phyloP scores from a whole-genome alignment of 2,113 vertebrate species.

The Terrapene triunguis region DNA sequence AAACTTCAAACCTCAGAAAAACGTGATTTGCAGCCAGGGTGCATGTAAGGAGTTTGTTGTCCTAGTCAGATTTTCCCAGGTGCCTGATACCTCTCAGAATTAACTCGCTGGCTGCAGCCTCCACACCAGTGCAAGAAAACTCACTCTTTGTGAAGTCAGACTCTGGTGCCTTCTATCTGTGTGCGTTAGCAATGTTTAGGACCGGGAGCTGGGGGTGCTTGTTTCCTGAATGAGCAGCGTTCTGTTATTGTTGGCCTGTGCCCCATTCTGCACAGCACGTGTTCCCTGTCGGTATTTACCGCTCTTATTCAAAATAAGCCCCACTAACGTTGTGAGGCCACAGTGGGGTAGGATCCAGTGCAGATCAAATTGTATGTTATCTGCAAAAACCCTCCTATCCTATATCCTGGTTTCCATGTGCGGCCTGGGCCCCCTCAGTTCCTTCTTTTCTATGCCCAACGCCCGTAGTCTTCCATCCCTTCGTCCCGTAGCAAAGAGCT shows the following conservation, averaged over 20 bases:
- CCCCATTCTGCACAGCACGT: background rate
- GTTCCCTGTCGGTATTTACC: constrained; percentile 2
- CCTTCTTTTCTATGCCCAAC: constrained; percentile 42
- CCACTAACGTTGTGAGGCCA: background rate
- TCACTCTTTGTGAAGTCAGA: background rate
- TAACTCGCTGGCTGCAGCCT: background rate
- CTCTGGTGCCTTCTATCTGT: background rate
- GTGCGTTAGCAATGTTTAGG: background rate
- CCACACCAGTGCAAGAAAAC: constrained; percentile 4
- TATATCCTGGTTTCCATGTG: background rate
- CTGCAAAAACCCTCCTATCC: constrained; percentile 41
- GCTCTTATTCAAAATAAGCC: background rate
- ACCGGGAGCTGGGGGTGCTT: background rate
- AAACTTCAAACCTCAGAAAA: background rate
- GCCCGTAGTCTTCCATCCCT: background rate
- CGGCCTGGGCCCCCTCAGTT: background rate
- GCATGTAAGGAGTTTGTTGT: background rate
- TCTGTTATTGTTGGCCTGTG: background rate
- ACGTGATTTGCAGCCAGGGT: background rate
- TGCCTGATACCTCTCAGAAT: background rate
- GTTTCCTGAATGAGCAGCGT: background rate
- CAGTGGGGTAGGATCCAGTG: constrained; percentile 4
- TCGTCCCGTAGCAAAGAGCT: constrained; percentile 12
- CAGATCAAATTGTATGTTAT: background rate
- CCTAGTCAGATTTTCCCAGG: background rate